These are phyloP conservation scores for Teleopsis dalmanni DNA, from an alignment of 1,140 invertebrate genomes.

Conservation along the genomic window DNA sequence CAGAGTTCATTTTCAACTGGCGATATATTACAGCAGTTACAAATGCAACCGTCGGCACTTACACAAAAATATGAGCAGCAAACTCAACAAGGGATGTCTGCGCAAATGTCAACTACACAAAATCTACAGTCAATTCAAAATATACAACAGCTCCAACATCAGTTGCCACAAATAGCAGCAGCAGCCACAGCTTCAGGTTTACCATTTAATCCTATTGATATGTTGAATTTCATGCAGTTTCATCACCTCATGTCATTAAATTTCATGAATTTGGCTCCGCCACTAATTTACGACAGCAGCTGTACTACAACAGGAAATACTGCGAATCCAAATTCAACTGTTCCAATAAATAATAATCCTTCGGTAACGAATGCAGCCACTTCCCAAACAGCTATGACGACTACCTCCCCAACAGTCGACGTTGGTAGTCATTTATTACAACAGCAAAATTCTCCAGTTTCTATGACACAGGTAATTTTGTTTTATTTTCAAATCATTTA, in stretches of 20 bases:
- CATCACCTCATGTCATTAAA: conserved; percentile 55
- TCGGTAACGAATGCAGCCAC: conserved; percentile 54
- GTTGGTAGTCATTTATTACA: not conserved
- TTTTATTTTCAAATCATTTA: no score
- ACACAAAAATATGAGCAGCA: not conserved
- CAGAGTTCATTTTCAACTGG: conserved; percentile 12
- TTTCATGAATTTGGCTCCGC: conserved; percentile 43
- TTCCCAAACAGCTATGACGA: not conserved
- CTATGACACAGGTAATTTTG: not conserved
- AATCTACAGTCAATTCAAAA: conserved; percentile 26
- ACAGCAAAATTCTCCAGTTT: not conserved
- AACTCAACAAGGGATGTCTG: conserved; percentile 13
- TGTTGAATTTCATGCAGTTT: conserved; percentile 77
- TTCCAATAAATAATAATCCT: conserved; percentile 17
- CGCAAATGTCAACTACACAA: conserved; percentile 18
- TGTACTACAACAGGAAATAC: not conserved
- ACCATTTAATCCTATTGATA: conserved; percentile 39
- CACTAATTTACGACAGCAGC: conserved; percentile 33
- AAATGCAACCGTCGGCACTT: conserved; percentile 29
- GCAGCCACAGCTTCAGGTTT: conserved; percentile 20
- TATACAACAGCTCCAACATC: conserved; percentile 33
- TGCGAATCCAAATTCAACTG: not conserved
- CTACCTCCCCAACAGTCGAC: not conserved
- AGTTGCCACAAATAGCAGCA: conserved; percentile 22
- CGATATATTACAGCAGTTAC: conserved; percentile 10